Base-by-base conservation (phyloP, 1,140 invertebrate species). In the Linepithema humile region DNA sequence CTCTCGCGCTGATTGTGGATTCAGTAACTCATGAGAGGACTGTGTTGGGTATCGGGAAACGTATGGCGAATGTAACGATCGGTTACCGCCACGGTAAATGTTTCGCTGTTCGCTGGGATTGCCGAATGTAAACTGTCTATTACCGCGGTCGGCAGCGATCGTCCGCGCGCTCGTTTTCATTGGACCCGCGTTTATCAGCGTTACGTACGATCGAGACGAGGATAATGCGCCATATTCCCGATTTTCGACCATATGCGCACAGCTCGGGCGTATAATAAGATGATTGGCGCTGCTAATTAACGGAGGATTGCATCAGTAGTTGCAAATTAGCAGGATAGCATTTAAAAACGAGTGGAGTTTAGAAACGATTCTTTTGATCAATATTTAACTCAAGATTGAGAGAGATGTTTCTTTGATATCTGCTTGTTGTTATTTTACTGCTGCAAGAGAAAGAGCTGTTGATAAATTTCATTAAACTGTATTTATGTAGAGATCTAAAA, bases 101-200 rank as follows among this genome's bases (percentile, higher is more conserved):
- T 88, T 85, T 57, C 83, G 45, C 62, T 85, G 83, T 88, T 74
- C 83, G 57, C 48, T 50, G 65, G 83, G 69, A 88, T 88, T 85
- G 83, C 83, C 57, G 83, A 88, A 88, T 88, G 86, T 88, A 88
- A 88, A 88, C 87, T 85, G 86, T 88, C 87, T 85, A 88, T 88
- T 88, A 88, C 74, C 43, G 73, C 64, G 48, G 38, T 55, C 17
- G 35, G 43, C 32, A 48, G 70, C 43, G 62, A 83, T 85, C 77
- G 50, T 55, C 50, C 48, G 48, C 59, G 57, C 57, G 73, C 43
- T 69, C 75, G 85, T 64, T 85, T 82, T 62, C 80, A 80, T 70
- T 32, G 72, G 10, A 40, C 35, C 35, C 1, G 80, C 85, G 64
- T 87, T 88, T 78, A 84, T 88, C 82, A 88, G 78, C 80, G 50